These are phyloP conservation scores for Tetragnatha versicolor DNA, from an alignment of 1,140 invertebrate species.

Conservation along the genomic window DNA sequence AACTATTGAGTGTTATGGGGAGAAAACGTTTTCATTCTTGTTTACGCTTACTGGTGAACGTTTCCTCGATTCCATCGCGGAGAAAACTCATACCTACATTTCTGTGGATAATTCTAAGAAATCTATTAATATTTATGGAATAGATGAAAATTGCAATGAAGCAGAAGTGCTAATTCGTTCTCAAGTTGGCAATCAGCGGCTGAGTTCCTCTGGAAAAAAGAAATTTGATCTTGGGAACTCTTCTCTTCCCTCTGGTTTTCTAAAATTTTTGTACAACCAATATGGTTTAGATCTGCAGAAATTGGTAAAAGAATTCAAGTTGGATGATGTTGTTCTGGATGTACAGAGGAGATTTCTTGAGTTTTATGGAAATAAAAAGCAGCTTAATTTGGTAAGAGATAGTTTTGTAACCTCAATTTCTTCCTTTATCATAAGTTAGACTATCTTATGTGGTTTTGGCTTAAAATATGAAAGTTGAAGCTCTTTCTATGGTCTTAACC, in stretches of 20 bases:
- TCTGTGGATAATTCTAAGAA: neutral
- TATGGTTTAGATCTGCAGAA: slow-evolving; percentile 36
- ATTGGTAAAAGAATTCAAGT: slow-evolving; percentile 9
- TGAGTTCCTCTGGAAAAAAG: neutral
- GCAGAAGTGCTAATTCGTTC: slow-evolving; percentile 18
- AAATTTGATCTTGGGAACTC: slow-evolving; percentile 9
- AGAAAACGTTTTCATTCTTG: neutral
- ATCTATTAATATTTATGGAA: slow-evolving; percentile 27
- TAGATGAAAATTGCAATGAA: neutral
- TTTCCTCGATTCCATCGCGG: neutral
- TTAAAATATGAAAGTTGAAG: neutral
- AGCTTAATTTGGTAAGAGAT: neutral
- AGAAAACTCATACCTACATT: slow-evolving; percentile 8
- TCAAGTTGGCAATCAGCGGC: neutral
- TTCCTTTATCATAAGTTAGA: neutral
- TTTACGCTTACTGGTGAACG: neutral
- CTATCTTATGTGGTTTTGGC: neutral
- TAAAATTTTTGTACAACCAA: slow-evolving; percentile 23
- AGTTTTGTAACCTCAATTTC: neutral
- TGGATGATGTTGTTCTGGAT: slow-evolving; percentile 14
- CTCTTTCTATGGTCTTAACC: neutral
- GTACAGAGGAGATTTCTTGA: neutral
- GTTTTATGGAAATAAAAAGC: too few relatives aligned
- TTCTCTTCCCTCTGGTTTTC: slow-evolving; percentile 27
- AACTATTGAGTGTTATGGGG: neutral